Percentiles rank a stretch among this genome's conserved stretches.
phyloP scores from a whole-genome alignment of 2,113 vertebrate genomes.

The Sorex fumeus region DNA sequence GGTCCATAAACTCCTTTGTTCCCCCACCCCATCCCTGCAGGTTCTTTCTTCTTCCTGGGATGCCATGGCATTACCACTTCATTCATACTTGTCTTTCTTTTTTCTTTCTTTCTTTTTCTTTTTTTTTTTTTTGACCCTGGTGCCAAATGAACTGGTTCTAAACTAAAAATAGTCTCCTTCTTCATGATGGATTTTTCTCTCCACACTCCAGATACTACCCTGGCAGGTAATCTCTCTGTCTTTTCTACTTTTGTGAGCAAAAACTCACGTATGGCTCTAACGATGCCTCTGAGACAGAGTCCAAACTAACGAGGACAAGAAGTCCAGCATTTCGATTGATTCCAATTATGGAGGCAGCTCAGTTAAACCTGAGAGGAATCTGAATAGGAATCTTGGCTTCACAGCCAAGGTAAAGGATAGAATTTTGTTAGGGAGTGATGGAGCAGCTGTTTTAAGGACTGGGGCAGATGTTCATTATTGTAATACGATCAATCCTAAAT shows the following conservation, averaged over 20 bases:
- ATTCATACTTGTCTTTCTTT: background rate
- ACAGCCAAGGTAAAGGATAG: background rate
- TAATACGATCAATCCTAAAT: background rate
- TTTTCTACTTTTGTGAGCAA: conserved; percentile 37
- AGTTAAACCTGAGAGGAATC: conserved; percentile 50
- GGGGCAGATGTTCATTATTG: background rate
- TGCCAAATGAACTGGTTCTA: background rate
- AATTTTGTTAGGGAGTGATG: background rate
- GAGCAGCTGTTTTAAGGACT: background rate
- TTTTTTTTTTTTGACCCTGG: background rate
- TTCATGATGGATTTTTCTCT: background rate
- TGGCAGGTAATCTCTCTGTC: background rate
- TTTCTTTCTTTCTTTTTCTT: too few relatives aligned
- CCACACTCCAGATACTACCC: background rate
- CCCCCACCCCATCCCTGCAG: background rate
- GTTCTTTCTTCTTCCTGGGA: background rate
- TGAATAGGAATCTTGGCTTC: background rate
- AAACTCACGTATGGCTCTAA: background rate
- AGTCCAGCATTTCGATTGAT: conserved; percentile 26
- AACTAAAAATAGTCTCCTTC: conserved; percentile 22
- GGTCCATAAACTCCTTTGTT: background rate
- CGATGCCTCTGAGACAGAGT: too few relatives aligned
- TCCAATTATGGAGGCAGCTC: conserved; percentile 49
- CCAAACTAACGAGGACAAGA: background rate
- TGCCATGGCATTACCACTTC: background rate